phyloP scores from a whole-genome alignment of 2,888 invertebrate species.

The Drosophila hamatofila region DNA sequence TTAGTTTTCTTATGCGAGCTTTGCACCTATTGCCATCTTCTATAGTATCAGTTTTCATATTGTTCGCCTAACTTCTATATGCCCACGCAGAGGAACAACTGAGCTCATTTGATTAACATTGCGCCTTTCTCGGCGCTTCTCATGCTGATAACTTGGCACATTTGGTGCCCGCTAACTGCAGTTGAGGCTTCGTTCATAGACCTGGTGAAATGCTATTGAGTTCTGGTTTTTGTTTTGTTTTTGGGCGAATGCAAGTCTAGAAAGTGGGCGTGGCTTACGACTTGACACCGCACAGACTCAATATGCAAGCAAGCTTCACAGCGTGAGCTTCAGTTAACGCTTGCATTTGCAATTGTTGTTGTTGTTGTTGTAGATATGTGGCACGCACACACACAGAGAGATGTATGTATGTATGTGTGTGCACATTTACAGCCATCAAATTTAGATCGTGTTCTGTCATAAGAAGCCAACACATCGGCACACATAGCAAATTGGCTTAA shows the following conservation, averaged over 20 bases:
- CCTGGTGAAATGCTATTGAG: not conserved
- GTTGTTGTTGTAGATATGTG: constrained; percentile 20
- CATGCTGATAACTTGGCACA: constrained; percentile 21
- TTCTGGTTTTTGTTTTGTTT: constrained; percentile 22
- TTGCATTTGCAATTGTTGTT: constrained; percentile 19
- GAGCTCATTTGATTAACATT: not conserved
- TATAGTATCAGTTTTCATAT: not conserved
- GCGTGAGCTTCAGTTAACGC: constrained; percentile 42
- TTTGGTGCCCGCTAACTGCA: not conserved
- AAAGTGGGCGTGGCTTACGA: constrained; percentile 42
- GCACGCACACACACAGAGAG: constrained; percentile 10
- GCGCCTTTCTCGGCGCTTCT: constrained; percentile 38
- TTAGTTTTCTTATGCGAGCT: not conserved
- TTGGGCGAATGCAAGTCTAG: constrained; percentile 15
- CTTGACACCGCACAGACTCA: constrained; percentile 21
- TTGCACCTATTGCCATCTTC: not conserved
- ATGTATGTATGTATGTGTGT: not conserved
- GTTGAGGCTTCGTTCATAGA: constrained; percentile 20
- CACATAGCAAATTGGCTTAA: constrained; percentile 48
- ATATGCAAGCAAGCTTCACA: constrained; percentile 33
- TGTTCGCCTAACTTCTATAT: too few relatives aligned
- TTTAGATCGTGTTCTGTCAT: constrained; percentile 50
- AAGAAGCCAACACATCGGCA: constrained; percentile 32
- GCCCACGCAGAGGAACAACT: too few relatives aligned
- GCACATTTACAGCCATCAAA: constrained; percentile 18